Evolutionary conservation across 2,888 invertebrate species (phyloP).

Genomic region (Agonopterix alstromeriana): DNA sequence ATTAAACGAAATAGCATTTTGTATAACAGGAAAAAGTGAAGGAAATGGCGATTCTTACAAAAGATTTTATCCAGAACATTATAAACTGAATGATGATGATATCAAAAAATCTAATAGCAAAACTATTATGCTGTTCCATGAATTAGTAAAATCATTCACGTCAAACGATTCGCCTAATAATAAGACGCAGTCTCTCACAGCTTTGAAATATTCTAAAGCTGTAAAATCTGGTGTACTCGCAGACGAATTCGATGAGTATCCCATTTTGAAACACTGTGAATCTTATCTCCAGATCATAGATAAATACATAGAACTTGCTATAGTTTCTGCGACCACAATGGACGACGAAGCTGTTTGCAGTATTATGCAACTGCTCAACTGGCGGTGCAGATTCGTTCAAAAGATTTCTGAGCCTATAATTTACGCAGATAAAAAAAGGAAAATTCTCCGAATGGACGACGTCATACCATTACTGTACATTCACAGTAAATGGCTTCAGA

Average conservation of each 20-base stretch:
- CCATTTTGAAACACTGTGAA: slow-evolving; percentile 71
- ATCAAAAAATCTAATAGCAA: slow-evolving; percentile 46
- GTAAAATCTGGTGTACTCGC: slow-evolving; percentile 54
- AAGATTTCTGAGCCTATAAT: slow-evolving; percentile 46
- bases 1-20: slow-evolving; percentile 10
- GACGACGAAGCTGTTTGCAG: slow-evolving; percentile 49
- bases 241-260: slow-evolving; percentile 69
- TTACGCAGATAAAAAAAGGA: slow-evolving; percentile 1
- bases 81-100: slow-evolving; percentile 17
- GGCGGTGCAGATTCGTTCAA: slow-evolving; percentile 68
- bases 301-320: slow-evolving; percentile 46
- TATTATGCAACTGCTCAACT: slow-evolving; percentile 68
- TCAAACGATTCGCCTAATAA: slow-evolving; percentile 17
- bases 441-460: slow-evolving; percentile 38
- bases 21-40: slow-evolving; percentile 4
- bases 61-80: slow-evolving; percentile 46
- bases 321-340: slow-evolving; percentile 38
- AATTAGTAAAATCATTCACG: slow-evolving; percentile 29
- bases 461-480: slow-evolving; percentile 79
- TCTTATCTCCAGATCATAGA: slow-evolving; percentile 64
- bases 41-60: slow-evolving; percentile 24
- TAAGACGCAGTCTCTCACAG: slow-evolving; percentile 19
- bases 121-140: slow-evolving; percentile 63
- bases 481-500: slow-evolving; percentile 85
- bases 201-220: slow-evolving; percentile 67